These are phyloP conservation scores for Phyllopteryx taeniolatus DNA, from an alignment of 2,113 vertebrate genomes.

Conservation along the genomic window DNA sequence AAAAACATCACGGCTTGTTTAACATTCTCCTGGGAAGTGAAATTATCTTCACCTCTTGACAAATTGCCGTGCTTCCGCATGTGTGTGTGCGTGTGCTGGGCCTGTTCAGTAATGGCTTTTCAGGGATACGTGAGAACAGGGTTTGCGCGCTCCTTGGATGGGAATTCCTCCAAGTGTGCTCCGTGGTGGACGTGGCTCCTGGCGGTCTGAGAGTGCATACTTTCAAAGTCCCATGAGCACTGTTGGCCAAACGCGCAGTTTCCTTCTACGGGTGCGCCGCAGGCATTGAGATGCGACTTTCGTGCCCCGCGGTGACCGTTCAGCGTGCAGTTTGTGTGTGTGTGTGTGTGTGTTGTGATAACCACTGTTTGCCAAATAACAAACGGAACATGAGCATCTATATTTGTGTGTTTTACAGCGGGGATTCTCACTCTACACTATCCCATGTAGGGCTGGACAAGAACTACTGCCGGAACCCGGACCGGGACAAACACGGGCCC, in stretches of 20 bases:
- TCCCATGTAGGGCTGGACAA: constrained; percentile 82
- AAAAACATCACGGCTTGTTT: constrained; percentile 66
- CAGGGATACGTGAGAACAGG: constrained; percentile 5
- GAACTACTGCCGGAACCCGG: constrained; percentile 95
- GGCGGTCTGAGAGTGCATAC: constrained; percentile 62
- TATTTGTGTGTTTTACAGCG: constrained; percentile 69
- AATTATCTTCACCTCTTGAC: constrained; percentile 63
- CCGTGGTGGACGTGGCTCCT: constrained; percentile 46
- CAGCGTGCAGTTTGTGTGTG: constrained; percentile 15
- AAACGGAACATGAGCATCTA: constrained; percentile 49
- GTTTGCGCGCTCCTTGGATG: constrained; percentile 21
- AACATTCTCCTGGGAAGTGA: constrained; percentile 61
- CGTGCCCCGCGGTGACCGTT: neutral
- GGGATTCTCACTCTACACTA: constrained; percentile 68
- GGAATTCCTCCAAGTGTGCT: constrained; percentile 46
- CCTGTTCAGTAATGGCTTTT: constrained; percentile 23
- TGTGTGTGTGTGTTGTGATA: constrained; percentile 22
- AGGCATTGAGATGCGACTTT: neutral
- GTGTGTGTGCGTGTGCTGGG: constrained; percentile 21
- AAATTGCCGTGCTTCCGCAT: constrained; percentile 56
- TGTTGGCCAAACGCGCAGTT: constrained; percentile 44
- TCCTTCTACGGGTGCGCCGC: constrained; percentile 55
- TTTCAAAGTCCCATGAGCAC: constrained; percentile 64
- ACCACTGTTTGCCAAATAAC: constrained; percentile 40
- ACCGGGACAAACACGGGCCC: constrained; percentile 91